Evolutionary conservation across 2,888 invertebrate genomes (phyloP), one percentile per base, ranked within the genome.

Genomic region (Diachrysia chrysitis): DNA sequence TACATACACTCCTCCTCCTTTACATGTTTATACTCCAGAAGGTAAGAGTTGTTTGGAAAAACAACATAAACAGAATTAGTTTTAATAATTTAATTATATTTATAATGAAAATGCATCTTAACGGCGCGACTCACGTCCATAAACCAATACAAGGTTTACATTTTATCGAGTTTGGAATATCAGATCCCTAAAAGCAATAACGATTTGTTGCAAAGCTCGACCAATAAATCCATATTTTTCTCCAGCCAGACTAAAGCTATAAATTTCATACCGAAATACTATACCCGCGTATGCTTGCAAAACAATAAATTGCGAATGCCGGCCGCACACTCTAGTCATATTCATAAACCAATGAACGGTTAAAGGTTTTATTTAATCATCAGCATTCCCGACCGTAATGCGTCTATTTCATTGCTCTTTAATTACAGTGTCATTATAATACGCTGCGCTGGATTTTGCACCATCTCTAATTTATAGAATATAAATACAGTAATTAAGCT

Each of bases 161-260:
- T 81, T 76, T 69, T 71, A 79, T 81, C 76, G 79, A 78, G 66
- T 76, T 73, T 76, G 65, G 67, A 69, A 79, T 70, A 80, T 75
- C 81, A 78, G 76, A 78, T 79, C 77, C 70, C 82, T 79, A 83
- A 86, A 84, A 85, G 83, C 87, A 89, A 88, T 89, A 89, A 89
- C 87, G 76, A 88, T 89, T 89, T 90, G 88, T 90, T 87, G 85
- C 87, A 84, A 87, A 87, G 82, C 84, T 83, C 63, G 71, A 66
- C 85, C 87, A 86, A 90, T 92, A 92, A 91, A 90, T 90, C 88
- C 86, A 90, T 91, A 92, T 93, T 92, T 92, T 93, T 91, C 90
- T 89, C 89, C 75, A 84, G 75, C 85, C 87, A 85, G 89, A 87
- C 89, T 87, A 84, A 84, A 84, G 89, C 90, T 78, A 92, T 93